Evolutionary conservation across 2,888 invertebrate species (phyloP).

Genomic region (Patella pellucida): DNA sequence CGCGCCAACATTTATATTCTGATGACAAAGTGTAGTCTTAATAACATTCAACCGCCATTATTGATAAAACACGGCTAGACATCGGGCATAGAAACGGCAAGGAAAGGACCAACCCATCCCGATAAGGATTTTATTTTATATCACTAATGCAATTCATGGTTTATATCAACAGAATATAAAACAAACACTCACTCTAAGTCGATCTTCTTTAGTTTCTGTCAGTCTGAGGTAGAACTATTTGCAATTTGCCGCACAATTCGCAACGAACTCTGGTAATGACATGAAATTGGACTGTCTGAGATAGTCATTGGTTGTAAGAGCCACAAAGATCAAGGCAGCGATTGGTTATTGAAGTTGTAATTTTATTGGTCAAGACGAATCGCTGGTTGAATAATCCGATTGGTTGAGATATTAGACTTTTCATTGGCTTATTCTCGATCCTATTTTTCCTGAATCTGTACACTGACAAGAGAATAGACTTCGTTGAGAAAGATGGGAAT

Average conservation of each 20-base stretch:
- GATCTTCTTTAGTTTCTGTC: slow-evolving; percentile 1
- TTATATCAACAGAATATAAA: too few relatives aligned
- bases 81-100: too few relatives aligned
- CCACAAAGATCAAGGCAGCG: slow-evolving; percentile 17
- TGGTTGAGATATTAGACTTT: slow-evolving; percentile 13
- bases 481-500: too few relatives aligned
- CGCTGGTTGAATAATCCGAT: background rate
- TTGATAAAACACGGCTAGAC: too few relatives aligned
- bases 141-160: too few relatives aligned
- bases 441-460: background rate
- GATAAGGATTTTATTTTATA: too few relatives aligned
- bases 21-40: too few relatives aligned
- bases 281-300: slow-evolving; percentile 29
- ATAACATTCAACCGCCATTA: too few relatives aligned
- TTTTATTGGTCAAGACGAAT: background rate
- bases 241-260: slow-evolving; percentile 45
- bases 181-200: slow-evolving; percentile 3
- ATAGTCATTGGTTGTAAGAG: slow-evolving; percentile 33
- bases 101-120: too few relatives aligned
- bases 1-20: too few relatives aligned
- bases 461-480: too few relatives aligned
- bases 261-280: slow-evolving; percentile 44
- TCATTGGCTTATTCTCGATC: slow-evolving; percentile 28
- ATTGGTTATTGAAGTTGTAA: slow-evolving; percentile 28
- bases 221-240: slow-evolving; percentile 30